Evolutionary conservation across 2,888 invertebrate genomes (phyloP).

Genomic region (Macrophya annulata): DNA sequence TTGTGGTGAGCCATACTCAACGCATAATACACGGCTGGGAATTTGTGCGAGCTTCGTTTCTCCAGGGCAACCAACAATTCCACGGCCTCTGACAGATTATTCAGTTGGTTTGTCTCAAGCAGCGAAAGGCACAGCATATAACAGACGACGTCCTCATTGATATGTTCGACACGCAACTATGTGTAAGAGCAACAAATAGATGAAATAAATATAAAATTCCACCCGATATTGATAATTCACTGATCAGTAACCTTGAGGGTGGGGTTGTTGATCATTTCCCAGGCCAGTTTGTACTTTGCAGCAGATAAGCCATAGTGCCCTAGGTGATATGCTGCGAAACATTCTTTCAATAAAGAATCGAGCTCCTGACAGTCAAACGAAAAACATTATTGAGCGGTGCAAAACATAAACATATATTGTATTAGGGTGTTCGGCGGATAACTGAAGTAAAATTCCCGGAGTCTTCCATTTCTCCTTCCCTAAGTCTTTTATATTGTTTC

Average conservation of each 20-base stretch:
- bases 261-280: conserved; percentile 29
- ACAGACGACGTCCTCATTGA: conserved; percentile 58
- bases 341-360: conserved; percentile 41
- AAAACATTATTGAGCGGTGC: not conserved
- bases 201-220: not conserved
- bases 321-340: conserved; percentile 54
- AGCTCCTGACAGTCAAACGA: conserved; percentile 22
- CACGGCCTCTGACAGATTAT: conserved; percentile 65
- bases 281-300: conserved; percentile 57
- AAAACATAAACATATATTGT: not conserved
- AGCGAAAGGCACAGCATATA: conserved; percentile 65
- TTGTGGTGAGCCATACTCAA: conserved; percentile 66
- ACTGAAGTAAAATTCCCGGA: no score
- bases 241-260: conserved; percentile 49
- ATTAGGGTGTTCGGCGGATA: no score
- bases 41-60: conserved; percentile 56
- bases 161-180: not conserved
- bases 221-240: not conserved
- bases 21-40: conserved; percentile 67
- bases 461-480: no score
- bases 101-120: conserved; percentile 59
- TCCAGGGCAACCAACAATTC: conserved; percentile 62
- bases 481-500: no score
- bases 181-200: not conserved
- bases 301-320: conserved; percentile 57